Evolutionary conservation across 2,797 vertebrate species (phyloP), one percentile per base, ranked within the genome.

Genomic region (Agapornis canus): DNA sequence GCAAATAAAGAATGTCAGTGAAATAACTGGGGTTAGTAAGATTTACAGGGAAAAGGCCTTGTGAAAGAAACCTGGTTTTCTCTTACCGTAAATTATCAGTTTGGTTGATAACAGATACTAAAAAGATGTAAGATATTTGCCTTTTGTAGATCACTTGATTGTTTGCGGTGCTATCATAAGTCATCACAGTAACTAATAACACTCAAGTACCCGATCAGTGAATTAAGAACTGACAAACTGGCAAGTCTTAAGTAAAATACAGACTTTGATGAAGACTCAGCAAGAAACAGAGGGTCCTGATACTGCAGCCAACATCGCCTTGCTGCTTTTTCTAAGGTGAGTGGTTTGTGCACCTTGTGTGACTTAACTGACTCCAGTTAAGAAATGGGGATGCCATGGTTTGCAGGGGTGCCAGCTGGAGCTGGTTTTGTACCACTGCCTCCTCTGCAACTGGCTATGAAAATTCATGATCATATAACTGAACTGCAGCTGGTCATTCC

Each of bases 161-260:
- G 0, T 52, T 85, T 89, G 31, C 32, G 87, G 49, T 48, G 20
- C 26, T 73, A 26, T 69, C 56, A 32, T 57, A 54, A 70, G 27
- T 78, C 75, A 69, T 9, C 27, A 60, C n/a, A 65, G 7, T 43
- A 81, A 70, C 19, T 59, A 60, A 37, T 40, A 77, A 40, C 25
- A 31, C 37, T 65, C 23, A 86, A 37, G 7, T 23, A 9, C 15
- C 29, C 22, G 51, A 43, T 26, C 59, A 72, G 13, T 59, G 49
- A 89, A 78, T 80, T 86, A 75, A 71, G 75, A 84, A 75, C 27
- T 45, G 52, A 19, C 32, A 66, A 77, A 70, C 20, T 90, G 64
- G 17, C 29, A 80, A 77, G n/a, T 37, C 75, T 45, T 40, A 37
- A 77, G 56, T 52, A 49, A 94, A 82, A 69, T 14, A 45, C 11